Conservation (phyloP, 1,140 invertebrate genomes). For the Drosophila yakuba region DNA sequence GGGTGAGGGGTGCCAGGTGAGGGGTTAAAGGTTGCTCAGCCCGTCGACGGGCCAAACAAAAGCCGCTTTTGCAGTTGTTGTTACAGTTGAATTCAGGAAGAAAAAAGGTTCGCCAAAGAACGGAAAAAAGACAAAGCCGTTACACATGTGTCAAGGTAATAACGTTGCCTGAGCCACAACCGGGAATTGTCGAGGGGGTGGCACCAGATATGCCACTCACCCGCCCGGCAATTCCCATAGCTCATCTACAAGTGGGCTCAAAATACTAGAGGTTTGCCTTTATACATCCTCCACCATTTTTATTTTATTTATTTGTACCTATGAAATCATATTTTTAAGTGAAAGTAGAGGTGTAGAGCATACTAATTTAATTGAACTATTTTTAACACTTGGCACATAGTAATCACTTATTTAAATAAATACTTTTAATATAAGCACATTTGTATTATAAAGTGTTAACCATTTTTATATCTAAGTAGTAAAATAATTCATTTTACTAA, state of each 20-base stretch:
- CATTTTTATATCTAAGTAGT: too few relatives aligned
- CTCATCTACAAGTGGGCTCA: background rate
- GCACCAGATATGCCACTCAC: conserved; percentile 3
- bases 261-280: background rate
- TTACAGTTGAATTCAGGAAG: conserved; percentile 52
- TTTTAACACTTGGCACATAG: too few relatives aligned
- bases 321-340: too few relatives aligned
- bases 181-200: conserved; percentile 19
- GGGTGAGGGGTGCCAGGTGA: background rate
- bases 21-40: conserved; percentile 20
- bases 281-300: too few relatives aligned
- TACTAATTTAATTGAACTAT: too few relatives aligned
- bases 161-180: conserved; percentile 50
- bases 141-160: conserved; percentile 82
- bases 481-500: background rate
- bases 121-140: conserved; percentile 69
- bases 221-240: conserved; percentile 16
- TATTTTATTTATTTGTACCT: too few relatives aligned
- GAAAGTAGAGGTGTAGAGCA: too few relatives aligned
- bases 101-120: conserved; percentile 26
- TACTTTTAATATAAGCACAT: background rate
- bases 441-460: too few relatives aligned
- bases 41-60: conserved; percentile 34
- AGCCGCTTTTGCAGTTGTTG: conserved; percentile 65
- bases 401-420: too few relatives aligned